phyloP scores from a whole-genome alignment of 1,140 invertebrate species.

The Orchestia grillus region DNA sequence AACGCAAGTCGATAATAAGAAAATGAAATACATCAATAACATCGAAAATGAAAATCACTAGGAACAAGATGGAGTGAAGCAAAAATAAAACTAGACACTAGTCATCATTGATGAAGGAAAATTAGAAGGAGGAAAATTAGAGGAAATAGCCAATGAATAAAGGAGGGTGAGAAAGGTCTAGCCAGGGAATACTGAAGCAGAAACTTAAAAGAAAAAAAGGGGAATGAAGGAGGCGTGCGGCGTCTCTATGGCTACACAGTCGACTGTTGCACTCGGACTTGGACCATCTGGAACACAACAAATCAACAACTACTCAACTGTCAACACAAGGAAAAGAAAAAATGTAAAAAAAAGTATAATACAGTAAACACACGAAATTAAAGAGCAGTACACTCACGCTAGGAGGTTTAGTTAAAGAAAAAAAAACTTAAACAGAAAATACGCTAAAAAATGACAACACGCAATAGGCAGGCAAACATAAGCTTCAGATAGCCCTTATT shows the following conservation, averaged over 20 bases:
- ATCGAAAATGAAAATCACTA: background rate
- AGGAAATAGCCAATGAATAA: background rate
- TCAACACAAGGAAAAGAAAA: background rate
- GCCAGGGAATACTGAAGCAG: background rate
- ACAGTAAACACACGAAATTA: background rate
- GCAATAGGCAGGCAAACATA: background rate
- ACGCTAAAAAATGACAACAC: background rate
- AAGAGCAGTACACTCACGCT: background rate
- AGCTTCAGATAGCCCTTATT: background rate
- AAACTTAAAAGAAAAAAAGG: background rate
- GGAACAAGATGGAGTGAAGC: background rate
- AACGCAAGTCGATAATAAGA: background rate
- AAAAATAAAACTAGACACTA: background rate
- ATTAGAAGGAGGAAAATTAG: background rate
- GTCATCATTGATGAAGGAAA: background rate
- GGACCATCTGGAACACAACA: constrained; percentile 31
- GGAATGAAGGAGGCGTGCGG: constrained; percentile 3
- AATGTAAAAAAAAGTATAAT: background rate
- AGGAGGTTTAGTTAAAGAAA: background rate
- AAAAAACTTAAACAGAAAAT: background rate
- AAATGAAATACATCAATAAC: background rate
- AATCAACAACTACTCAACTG: constrained; percentile 23
- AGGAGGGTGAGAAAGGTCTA: background rate
- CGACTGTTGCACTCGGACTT: background rate
- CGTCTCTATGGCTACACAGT: background rate